Evolutionary conservation across 2,113 vertebrate genomes (phyloP), one percentile per base, ranked within the genome.

Genomic region (Eulacestoma nigropectus): DNA sequence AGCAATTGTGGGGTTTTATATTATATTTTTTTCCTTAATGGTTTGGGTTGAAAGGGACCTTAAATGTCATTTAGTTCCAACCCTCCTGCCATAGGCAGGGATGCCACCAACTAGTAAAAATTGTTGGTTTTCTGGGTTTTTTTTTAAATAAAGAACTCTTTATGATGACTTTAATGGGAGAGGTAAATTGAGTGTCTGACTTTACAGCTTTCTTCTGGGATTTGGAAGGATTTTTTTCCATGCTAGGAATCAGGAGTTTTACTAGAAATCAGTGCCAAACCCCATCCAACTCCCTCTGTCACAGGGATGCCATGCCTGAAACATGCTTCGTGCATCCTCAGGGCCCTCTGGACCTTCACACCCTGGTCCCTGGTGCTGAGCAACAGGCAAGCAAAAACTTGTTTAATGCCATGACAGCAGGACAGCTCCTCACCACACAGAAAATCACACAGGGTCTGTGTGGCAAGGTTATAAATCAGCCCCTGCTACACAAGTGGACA

Each of bases 61-160:
- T 50, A 60, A 33, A 46, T 23, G 11, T 19, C 7, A 30, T 2
- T 39, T 11, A 18, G 4, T 29, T 32, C 20, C 32, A 29, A 10
- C 3, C 1, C 2, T 16, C 4, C 2, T 14, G 6, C 16, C 1
- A 0, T 9, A 6, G 16, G 22, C 3, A 29, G 14, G 2, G 11
- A 10, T 75, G 69, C 13, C 39, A 82, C 25, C 29, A 20, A 2
- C 32, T 56, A 60, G 32, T 16, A 72, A 69, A 84, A 17, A 7
- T 35, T 81, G 26, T 8, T 52, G 13, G 6, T 59, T 74, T 46
- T 56, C 17, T 41, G 29, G 13, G 6, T 19, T 27, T 13, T 53
- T 39, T 57, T 83, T 69, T 1, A 5, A 46, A 47, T 55, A 27
- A 11, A 55, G 19, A 41, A 29, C 7, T 57, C 3, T 87, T 82